Evolutionary conservation across 2,888 invertebrate genomes (phyloP).

Genomic region (Cephus pulcher): DNA sequence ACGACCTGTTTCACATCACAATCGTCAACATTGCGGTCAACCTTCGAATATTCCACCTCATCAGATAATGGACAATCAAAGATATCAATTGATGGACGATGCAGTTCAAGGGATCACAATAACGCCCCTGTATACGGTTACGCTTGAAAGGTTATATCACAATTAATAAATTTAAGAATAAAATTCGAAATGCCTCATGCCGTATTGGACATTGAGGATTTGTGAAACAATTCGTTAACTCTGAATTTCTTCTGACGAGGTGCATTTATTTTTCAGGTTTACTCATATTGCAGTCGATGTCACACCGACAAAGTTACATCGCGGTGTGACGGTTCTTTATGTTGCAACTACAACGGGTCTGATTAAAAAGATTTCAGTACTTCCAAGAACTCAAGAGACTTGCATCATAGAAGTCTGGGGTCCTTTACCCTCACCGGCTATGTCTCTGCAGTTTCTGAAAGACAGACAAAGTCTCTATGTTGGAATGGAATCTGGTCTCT

Average conservation of each 20-base stretch:
- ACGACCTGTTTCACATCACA: constrained; percentile 63
- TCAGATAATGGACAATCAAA: constrained; percentile 74
- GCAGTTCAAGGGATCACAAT: constrained; percentile 82
- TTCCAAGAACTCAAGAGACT: constrained; percentile 77
- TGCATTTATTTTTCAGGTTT: constrained; percentile 63
- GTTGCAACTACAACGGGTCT: constrained; percentile 81
- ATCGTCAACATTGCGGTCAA: constrained; percentile 67
- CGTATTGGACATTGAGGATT: not conserved
- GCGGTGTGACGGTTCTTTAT: constrained; percentile 81
- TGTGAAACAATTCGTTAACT: not conserved
- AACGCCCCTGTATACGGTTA: constrained; percentile 77
- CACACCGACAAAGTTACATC: constrained; percentile 77
- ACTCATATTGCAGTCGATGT: constrained; percentile 87
- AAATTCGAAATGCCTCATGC: not conserved
- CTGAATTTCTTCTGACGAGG: not conserved
- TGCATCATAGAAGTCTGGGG: constrained; percentile 91
- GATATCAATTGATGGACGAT: constrained; percentile 89
- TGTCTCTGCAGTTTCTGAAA: constrained; percentile 81
- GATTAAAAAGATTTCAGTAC: constrained; percentile 83
- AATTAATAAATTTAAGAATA: not conserved
- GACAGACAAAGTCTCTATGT: constrained; percentile 74
- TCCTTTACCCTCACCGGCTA: constrained; percentile 71
- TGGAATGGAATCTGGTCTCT: constrained; percentile 54
- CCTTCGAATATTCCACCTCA: constrained; percentile 49
- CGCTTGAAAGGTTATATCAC: constrained; percentile 71